Conservation (phyloP, 2,113 vertebrate species). For the Peromyscus polionotus region DNA sequence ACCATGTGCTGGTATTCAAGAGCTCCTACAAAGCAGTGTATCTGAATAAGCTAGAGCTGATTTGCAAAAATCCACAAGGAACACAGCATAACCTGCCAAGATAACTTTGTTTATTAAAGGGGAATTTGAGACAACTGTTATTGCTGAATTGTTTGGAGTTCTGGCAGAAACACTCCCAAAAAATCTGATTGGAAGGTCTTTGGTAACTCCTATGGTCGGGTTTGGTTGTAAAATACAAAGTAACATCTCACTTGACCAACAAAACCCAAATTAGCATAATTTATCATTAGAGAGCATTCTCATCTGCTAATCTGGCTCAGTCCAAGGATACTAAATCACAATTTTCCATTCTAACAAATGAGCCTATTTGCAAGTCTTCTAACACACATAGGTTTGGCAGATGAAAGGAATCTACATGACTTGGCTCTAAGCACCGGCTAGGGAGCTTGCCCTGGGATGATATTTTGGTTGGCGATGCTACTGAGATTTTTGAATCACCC, state of each 20-base stretch:
- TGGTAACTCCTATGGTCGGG: conserved; percentile 60
- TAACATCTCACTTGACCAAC: conserved; percentile 78
- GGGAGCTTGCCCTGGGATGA: conserved; percentile 36
- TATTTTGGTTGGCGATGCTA: conserved; percentile 44
- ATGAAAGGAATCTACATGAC: conserved; percentile 42
- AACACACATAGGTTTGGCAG: conserved; percentile 56
- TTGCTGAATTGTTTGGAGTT: conserved; percentile 62
- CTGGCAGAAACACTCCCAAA: conserved; percentile 63
- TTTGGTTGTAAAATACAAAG: conserved; percentile 69
- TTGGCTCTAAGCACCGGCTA: conserved; percentile 51
- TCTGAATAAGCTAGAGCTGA: conserved; percentile 55
- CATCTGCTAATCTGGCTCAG: conserved; percentile 75
- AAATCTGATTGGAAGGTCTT: conserved; percentile 69
- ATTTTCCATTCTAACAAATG: conserved; percentile 81
- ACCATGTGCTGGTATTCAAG: conserved; percentile 12
- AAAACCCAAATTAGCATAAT: conserved; percentile 78
- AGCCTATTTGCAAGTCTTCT: conserved; percentile 76
- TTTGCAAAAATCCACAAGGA: conserved; percentile 72
- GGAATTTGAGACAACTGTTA: conserved; percentile 74
- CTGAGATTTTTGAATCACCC: conserved; percentile 52
- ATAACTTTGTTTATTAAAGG: conserved; percentile 77
- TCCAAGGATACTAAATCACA: conserved; percentile 76
- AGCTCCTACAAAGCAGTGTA: conserved; percentile 43
- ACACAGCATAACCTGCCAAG: conserved; percentile 61
- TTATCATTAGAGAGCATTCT: conserved; percentile 76